Base-by-base conservation (phyloP, 2,113 vertebrate species). In the Conger conger region DNA sequence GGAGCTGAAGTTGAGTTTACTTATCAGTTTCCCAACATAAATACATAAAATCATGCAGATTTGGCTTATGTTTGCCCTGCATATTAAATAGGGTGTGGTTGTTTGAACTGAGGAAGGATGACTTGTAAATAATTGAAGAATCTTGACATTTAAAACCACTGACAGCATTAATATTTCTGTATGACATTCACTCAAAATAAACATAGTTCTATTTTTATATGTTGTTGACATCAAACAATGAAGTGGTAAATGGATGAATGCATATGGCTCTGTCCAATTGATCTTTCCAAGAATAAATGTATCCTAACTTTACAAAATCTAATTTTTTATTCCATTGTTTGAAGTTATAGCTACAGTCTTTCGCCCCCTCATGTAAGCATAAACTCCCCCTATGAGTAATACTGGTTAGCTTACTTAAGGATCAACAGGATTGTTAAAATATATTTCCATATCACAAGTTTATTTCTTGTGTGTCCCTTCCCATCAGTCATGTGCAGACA, bases 31-130 rank as follows among this genome's bases (percentile, higher is more conserved):
- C 68, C 68, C 30, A 73, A 73, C n/a, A 33, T 0, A 33, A 33
- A 73, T 23, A 6, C 27, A 33, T n/a, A 73, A n/a, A n/a, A n/a
- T 73, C n/a, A 33, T 33, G n/a, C 68, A 73, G 68, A 73, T 73
- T 73, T 73, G 68, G n/a, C 68, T 73, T 73, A 73, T 73, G 68
- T 73, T 73, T 73, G 68, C n/a, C 9, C 27, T 73, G 68, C 68
- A 73, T 33, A 73, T 73, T 73, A 30, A 73, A 30, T 30, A n/a
- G 30, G n/a, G 9, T 27, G 27, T 73, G 68, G 11, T 73, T 73
- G 68, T 73, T 73, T 73, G n/a, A 73, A 73, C 68, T n/a, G 68
- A 73, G 27, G n/a, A 73, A 27, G 57, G 23, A 63, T 63, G 57
- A 63, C 57, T 57, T 57, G 2, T 73, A 73, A 73, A 73, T 73